phyloP scores from a whole-genome alignment of 2,888 invertebrate species.

The Electrophaes corylata region DNA sequence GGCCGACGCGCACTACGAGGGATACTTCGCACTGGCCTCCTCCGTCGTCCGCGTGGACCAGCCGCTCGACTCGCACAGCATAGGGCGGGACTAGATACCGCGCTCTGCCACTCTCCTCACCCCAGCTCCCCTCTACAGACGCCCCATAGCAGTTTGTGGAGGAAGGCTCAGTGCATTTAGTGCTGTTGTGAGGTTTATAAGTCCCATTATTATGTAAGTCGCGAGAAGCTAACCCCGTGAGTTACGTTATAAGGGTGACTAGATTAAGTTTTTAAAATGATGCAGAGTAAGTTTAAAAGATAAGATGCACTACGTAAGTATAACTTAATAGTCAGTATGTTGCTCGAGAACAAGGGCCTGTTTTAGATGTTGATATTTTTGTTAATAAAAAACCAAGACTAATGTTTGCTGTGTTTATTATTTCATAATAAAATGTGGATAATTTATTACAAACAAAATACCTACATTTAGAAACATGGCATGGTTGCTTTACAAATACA shows the following conservation, averaged over 20 bases:
- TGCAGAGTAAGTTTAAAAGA: too few species aligned
- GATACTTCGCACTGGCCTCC: slow-evolving; percentile 92
- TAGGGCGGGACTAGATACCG: slow-evolving; percentile 89
- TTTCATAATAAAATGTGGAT: not conserved
- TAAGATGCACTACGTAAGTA: not conserved
- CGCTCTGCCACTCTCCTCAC: not conserved
- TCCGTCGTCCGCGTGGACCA: slow-evolving; percentile 90
- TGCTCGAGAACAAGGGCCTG: not conserved
- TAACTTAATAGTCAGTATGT: not conserved
- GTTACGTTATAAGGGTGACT: too few species aligned
- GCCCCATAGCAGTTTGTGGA: too few species aligned
- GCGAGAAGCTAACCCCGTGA: too few species aligned
- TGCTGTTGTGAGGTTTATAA: too few species aligned
- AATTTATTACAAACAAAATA: not conserved
- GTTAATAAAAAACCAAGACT: slow-evolving; percentile 17
- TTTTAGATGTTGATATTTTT: slow-evolving; percentile 11
- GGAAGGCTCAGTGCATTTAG: too few species aligned
- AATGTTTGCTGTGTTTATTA: slow-evolving; percentile 9
- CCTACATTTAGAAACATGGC: slow-evolving; percentile 6
- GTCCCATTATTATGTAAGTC: too few species aligned
- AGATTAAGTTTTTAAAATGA: too few species aligned
- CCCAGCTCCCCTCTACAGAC: too few species aligned
- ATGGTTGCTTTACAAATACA: not conserved
- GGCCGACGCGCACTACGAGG: slow-evolving; percentile 93
- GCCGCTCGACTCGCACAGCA: slow-evolving; percentile 85